Percentiles rank a stretch among this genome's conserved stretches.
phyloP scores from a whole-genome alignment of 1,140 invertebrate species.

The Hypothenemus hampei region DNA sequence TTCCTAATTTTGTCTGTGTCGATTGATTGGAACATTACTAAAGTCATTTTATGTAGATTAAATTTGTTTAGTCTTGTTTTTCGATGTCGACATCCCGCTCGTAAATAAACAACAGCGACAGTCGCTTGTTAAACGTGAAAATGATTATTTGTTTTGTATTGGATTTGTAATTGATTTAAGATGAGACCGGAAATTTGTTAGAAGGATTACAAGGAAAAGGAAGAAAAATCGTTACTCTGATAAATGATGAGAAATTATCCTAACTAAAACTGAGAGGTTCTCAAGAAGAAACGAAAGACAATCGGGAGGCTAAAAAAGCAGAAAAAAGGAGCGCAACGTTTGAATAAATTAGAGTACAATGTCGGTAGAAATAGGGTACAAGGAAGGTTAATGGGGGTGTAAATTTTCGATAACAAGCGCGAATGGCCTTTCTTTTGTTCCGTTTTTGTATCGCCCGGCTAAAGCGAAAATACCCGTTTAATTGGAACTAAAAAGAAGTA shows the following conservation, averaged over 20 bases:
- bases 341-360: constrained; percentile 20
- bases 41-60: constrained; percentile 2
- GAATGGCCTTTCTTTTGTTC: constrained; percentile 15
- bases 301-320: background rate
- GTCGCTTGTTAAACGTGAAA: background rate
- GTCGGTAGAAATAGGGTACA: constrained; percentile 10
- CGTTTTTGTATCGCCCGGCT: constrained; percentile 19
- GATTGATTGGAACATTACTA: too few relatives aligned
- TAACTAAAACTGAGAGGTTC: background rate
- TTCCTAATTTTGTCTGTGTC: too few relatives aligned
- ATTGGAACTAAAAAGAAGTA: constrained; percentile 14
- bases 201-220: background rate
- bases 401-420: constrained; percentile 28
- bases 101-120: constrained; percentile 8
- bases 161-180: too few relatives aligned
- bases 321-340: constrained; percentile 9
- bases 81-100: constrained; percentile 2
- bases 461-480: constrained; percentile 23
- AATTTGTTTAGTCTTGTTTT: constrained; percentile 13
- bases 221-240: background rate
- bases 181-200: background rate
- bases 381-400: constrained; percentile 22
- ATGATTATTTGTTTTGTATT: constrained; percentile 9
- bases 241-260: background rate
- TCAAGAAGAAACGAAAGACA: too few relatives aligned